Base-by-base conservation (phyloP, 2,797 vertebrate species). In the Taenioides sp. region DNA sequence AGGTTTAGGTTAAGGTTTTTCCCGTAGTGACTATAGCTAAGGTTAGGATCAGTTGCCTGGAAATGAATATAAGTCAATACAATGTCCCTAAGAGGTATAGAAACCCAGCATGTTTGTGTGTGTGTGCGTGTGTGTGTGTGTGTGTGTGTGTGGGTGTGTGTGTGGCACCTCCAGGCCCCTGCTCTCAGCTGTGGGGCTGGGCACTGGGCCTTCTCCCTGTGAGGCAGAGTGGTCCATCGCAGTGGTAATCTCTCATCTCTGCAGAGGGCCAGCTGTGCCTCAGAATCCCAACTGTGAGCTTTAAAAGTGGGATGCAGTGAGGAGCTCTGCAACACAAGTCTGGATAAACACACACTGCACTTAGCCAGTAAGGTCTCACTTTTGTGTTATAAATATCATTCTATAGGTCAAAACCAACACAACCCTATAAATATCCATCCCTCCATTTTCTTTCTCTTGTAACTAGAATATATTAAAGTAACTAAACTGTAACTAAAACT, bases 261-360 rank as follows among this genome's bases (percentile, higher is more conserved):
- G 76, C 70, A 55, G 78, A 84, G 75, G 80, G 82, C 83, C 88
- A 89, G 84, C 86, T 91, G 86, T 76, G 82, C 78, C 86, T 65
- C 77, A 68, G 57, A 79, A 72, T 82, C 81, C 84, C 80, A 72
- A 79, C 69, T 34, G 75, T 73, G 60, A 59, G 54, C 68, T 83
- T 83, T 74, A 78, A 82, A 59, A 52, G 67, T 68, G 57, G 52
- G 72, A 40, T n/a, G 49, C 52, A 70, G 75, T 59, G 71, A 67
- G 73, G 59, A 58, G 74, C 65, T 86, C 59, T 79, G 76, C 49
- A 67, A 52, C 50, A 43, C 67, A 76, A 66, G 57, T 52, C 67
- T 20, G n/a, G 49, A 9, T 59, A 66, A 52, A 76, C 70, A 67
- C 60, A 78, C 64, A 40, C 50, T 54, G 50, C 58, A 60, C 58